phyloP scores from a whole-genome alignment of 2,797 vertebrate species.

The Tamandua tetradactyla region DNA sequence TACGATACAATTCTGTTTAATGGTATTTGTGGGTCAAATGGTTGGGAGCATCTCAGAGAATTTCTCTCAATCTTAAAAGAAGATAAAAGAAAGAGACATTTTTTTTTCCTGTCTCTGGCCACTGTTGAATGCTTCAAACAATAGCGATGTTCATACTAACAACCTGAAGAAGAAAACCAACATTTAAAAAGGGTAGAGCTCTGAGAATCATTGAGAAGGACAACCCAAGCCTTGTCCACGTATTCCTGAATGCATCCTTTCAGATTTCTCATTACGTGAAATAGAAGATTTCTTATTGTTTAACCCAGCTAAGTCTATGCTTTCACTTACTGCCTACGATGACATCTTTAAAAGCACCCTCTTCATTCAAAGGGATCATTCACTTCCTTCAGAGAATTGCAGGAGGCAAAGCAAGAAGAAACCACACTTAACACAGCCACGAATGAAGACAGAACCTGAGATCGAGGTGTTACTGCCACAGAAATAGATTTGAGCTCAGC shows the following conservation, averaged over 20 bases:
- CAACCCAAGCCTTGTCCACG: not conserved
- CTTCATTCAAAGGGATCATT: not conserved
- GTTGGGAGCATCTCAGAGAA: not conserved
- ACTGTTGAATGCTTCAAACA: not conserved
- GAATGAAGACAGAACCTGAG: not conserved
- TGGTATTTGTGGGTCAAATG: not conserved
- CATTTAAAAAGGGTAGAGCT: not conserved
- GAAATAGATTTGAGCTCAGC: not conserved
- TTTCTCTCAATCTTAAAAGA: not conserved
- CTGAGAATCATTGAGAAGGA: not conserved
- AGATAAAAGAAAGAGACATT: not conserved
- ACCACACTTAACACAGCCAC: not conserved
- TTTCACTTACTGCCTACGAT: not conserved
- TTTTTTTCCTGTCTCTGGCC: not conserved
- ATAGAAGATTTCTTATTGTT: not conserved
- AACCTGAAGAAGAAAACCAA: not conserved
- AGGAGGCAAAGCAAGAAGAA: not conserved
- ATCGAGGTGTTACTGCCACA: not conserved
- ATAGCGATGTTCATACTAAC: not conserved
- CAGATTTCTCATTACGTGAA: not conserved
- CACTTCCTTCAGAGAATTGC: not conserved
- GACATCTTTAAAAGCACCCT: not conserved
- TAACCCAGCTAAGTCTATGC: not conserved
- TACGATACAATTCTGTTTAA: not conserved
- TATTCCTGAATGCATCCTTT: not conserved